Evolutionary conservation across 2,888 invertebrate species (phyloP).

Genomic region (Leucoma salicis): DNA sequence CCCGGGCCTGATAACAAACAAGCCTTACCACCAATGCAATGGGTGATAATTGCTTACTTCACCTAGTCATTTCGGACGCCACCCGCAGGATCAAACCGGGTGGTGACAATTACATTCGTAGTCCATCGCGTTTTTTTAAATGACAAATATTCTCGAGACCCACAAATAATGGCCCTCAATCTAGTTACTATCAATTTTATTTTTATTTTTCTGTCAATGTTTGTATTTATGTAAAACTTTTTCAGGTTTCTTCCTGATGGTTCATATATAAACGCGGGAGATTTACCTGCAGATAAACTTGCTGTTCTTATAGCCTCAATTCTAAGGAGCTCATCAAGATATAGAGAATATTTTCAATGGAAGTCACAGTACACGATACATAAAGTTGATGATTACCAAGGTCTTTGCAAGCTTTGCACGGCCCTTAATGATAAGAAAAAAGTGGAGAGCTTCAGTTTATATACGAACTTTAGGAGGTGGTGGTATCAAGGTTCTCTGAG

Average conservation of each 20-base stretch:
- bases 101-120: too few relatives aligned
- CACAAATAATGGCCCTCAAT: too few relatives aligned
- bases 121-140: too few relatives aligned
- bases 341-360: conserved; percentile 54
- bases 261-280: conserved; percentile 54
- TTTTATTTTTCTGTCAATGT: too few relatives aligned
- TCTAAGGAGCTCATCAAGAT: conserved; percentile 42
- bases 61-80: too few relatives aligned
- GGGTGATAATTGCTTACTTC: too few relatives aligned
- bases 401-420: conserved; percentile 56
- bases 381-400: conserved; percentile 34
- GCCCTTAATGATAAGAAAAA: conserved; percentile 44
- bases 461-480: conserved; percentile 55
- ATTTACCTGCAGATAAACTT: background rate
- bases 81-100: too few relatives aligned
- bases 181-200: too few relatives aligned
- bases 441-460: conserved; percentile 27
- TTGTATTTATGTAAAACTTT: too few relatives aligned
- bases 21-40: too few relatives aligned
- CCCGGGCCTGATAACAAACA: too few relatives aligned
- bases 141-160: too few relatives aligned
- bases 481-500: conserved; percentile 50
- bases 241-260: conserved; percentile 65
- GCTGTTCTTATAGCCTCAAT: conserved; percentile 25
- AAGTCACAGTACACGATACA: conserved; percentile 49